A percentile compares a stretch with the other conserved stretches of the same genome.
These are phyloP conservation scores for Pipra filicauda DNA, from an alignment of 2,113 vertebrate species.

Conservation along the genomic window DNA sequence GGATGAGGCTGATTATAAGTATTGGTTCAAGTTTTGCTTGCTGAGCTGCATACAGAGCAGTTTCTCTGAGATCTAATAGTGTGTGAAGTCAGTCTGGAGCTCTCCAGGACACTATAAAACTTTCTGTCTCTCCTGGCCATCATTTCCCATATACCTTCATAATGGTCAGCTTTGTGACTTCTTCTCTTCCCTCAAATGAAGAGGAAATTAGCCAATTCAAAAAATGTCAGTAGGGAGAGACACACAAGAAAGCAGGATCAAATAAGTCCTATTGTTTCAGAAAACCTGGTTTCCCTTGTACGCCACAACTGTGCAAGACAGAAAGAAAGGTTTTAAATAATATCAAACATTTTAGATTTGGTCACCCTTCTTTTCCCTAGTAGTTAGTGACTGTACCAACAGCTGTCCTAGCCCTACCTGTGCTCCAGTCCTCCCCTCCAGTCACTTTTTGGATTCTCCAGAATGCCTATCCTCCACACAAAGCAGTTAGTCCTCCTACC, in stretches of 20 bases:
- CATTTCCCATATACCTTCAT: background rate
- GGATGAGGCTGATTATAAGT: background rate
- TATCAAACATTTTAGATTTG: background rate
- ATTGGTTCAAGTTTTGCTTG: background rate
- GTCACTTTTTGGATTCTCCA: background rate
- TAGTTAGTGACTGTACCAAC: background rate
- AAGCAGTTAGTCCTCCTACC: background rate
- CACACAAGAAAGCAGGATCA: background rate
- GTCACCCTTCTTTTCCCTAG: background rate
- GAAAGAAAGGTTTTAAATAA: background rate
- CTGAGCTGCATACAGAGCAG: background rate
- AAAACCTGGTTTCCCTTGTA: background rate
- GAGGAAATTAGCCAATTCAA: background rate
- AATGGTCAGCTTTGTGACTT: background rate
- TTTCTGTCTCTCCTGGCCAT: background rate
- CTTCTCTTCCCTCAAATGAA: background rate
- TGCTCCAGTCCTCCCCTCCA: background rate
- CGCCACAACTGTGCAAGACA: background rate
- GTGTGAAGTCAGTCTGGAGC: background rate
- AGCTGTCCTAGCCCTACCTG: background rate
- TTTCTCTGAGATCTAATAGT: background rate
- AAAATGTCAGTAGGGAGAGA: background rate
- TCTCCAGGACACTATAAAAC: background rate
- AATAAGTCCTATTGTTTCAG: background rate
- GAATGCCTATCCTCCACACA: background rate